Conservation (phyloP, 2,797 vertebrate genomes). For the Sebastes aleutianus region DNA sequence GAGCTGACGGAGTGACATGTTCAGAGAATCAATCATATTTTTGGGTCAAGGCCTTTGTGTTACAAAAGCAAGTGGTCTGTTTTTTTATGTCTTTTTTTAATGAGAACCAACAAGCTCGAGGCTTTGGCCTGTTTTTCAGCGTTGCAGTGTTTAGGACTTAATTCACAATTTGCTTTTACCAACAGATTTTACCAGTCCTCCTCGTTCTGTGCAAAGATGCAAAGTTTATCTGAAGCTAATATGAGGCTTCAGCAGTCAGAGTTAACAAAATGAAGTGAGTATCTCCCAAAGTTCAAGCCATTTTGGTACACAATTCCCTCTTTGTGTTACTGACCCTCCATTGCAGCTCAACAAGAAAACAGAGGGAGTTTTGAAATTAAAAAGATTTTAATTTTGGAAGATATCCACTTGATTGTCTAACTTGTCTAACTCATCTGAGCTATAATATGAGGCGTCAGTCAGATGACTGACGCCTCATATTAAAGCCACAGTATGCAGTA, state of each 20-base stretch:
- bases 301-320: no score
- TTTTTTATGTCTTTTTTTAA: constrained; percentile 18
- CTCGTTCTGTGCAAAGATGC: background rate
- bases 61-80: background rate
- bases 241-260: background rate
- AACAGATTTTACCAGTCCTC: background rate
- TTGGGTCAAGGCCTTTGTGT: background rate
- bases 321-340: no score
- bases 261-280: background rate
- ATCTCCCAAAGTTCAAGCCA: background rate
- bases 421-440: background rate
- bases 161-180: background rate
- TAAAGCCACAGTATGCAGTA: no score
- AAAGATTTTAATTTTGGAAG: background rate
- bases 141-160: background rate
- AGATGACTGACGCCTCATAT: background rate
- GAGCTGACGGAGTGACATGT: background rate
- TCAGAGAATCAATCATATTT: background rate
- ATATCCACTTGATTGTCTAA: background rate
- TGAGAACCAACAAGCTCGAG: background rate
- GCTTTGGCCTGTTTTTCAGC: background rate
- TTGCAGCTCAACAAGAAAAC: no score
- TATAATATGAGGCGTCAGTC: no score
- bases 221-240: background rate
- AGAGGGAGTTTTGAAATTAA: background rate